Evolutionary conservation across 1,140 invertebrate genomes (phyloP).

Genomic region (Musca domestica): DNA sequence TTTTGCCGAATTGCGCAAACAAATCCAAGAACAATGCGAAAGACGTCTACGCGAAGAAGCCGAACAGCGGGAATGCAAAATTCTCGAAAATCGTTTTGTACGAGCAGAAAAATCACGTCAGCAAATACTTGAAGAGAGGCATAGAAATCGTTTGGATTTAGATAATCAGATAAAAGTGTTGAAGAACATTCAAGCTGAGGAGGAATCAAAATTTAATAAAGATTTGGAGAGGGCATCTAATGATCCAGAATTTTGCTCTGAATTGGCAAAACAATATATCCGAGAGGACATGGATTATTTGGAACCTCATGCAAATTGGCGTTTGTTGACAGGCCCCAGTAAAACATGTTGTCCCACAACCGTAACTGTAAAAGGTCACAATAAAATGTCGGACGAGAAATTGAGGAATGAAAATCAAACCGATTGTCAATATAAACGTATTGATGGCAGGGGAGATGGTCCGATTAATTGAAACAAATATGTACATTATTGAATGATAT

Average conservation of each 20-base stretch:
- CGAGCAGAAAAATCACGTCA: conserved; percentile 35
- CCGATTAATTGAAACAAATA: too few species aligned
- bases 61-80: conserved; percentile 39
- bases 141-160: conserved; percentile 32
- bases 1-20: conserved; percentile 34
- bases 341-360: not conserved
- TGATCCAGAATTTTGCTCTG: conserved; percentile 36
- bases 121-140: conserved; percentile 29
- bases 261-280: conserved; percentile 36
- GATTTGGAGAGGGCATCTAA: conserved; percentile 34
- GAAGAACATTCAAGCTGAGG: conserved; percentile 39
- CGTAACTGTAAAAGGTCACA: too few species aligned
- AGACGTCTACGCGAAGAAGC: conserved; percentile 33
- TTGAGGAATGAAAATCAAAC: too few species aligned
- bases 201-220: conserved; percentile 34
- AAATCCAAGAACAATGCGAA: conserved; percentile 43
- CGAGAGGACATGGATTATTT: conserved; percentile 35
- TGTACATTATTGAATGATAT: too few species aligned
- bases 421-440: too few species aligned
- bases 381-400: too few species aligned
- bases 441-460: too few species aligned
- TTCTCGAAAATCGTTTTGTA: conserved; percentile 44
- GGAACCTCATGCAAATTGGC: conserved; percentile 45
- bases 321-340: conserved; percentile 36
- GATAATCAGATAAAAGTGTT: conserved; percentile 41